These are phyloP conservation scores for Acomys russatus DNA, from an alignment of 2,797 vertebrate species.

Conservation along the genomic window DNA sequence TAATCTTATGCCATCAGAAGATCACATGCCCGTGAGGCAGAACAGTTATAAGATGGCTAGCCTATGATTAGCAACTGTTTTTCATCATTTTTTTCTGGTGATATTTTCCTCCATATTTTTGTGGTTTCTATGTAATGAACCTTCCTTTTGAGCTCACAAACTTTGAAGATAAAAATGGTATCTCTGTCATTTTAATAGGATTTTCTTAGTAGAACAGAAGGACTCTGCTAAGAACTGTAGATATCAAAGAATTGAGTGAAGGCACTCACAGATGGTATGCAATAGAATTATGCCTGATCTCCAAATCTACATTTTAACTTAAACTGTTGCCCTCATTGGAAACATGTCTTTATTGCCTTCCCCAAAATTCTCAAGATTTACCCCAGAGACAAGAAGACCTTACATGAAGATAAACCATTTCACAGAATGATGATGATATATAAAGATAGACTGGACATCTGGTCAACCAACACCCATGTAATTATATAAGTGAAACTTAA, in stretches of 20 bases:
- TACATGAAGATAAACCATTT: not conserved
- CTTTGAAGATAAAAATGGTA: not conserved
- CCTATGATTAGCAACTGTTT: not conserved
- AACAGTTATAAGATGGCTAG: not conserved
- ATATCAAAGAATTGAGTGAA: not conserved
- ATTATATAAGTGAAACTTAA: not conserved
- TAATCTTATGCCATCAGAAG: not conserved
- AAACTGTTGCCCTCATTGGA: not conserved
- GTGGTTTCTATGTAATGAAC: not conserved
- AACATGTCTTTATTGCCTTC: not conserved
- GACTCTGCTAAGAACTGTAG: not conserved
- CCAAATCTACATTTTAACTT: conserved; percentile 32
- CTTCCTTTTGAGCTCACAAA: not conserved
- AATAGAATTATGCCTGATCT: conserved; percentile 27
- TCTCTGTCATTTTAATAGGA: not conserved
- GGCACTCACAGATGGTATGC: not conserved
- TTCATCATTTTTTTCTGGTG: not conserved
- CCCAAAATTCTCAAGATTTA: not conserved
- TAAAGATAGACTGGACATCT: not conserved
- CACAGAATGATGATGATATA: not conserved
- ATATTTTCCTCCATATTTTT: not conserved
- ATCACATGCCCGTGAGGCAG: not conserved
- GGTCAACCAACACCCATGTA: not conserved
- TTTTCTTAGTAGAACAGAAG: not conserved
- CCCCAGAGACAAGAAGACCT: not conserved